Conservation (phyloP, 2,113 vertebrate species). For the Spea bombifrons region DNA sequence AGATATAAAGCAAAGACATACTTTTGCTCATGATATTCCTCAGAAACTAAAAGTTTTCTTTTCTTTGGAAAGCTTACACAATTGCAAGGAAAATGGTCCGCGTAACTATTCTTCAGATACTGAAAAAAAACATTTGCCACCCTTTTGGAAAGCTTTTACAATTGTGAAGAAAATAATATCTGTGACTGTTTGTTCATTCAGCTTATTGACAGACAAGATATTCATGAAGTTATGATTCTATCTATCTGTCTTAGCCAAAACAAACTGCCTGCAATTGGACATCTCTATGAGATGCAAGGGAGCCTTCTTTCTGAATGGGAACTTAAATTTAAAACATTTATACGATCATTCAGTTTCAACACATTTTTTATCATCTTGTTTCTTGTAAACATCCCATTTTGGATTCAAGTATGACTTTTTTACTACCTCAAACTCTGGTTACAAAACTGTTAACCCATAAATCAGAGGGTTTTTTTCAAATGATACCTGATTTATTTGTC, state of each 20-base stretch:
- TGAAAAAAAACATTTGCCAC: no score
- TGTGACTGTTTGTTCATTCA: not conserved
- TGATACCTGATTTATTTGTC: no score
- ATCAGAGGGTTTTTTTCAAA: no score
- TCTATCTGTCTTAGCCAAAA: not conserved
- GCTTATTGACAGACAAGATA: constrained; percentile 1
- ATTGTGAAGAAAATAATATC: not conserved
- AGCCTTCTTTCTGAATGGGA: not conserved
- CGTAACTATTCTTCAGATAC: no score
- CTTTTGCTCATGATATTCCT: no score
- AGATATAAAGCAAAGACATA: no score
- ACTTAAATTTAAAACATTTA: not conserved
- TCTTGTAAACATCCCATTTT: not conserved
- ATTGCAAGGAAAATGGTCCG: no score
- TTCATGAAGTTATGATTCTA: not conserved
- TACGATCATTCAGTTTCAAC: not conserved
- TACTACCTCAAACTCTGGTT: not conserved
- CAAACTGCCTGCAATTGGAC: not conserved
- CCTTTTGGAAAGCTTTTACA: not conserved
- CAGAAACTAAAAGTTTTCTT: no score
- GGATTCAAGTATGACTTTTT: not conserved
- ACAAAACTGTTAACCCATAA: no score
- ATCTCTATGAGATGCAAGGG: not conserved
- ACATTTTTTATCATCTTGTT: not conserved
- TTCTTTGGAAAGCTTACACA: no score